Evolutionary conservation across 2,888 invertebrate genomes (phyloP), one percentile per base, ranked within the genome.

Genomic region (Cantharis rustica): DNA sequence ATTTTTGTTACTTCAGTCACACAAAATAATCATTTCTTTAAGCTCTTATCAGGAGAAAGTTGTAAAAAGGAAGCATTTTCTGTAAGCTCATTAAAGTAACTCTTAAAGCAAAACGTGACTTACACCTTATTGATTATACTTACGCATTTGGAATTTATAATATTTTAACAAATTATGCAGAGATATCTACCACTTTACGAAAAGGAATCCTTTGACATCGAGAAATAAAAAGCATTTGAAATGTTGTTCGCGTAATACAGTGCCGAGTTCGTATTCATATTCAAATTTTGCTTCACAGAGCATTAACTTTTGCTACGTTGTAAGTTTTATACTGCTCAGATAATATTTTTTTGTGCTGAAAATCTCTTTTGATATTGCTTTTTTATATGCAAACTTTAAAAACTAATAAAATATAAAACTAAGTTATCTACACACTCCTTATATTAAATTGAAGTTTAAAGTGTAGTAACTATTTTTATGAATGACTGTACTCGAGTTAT

Each of bases 271-370:
- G 75, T 72, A 79, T 79, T 79, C 79, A 79, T 79, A 79, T 79
- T 79, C 78, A 79, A 79, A 79, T 79, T 78, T 79, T 71, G 75
- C 78, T 79, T 79, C 75, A 76, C 79, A 76, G 75, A 76, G 79
- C 79, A 79, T 79, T 79, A 79, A 78, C 79, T 79, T 79, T 77
- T 77, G 79, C 75, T 74, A 75, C 77, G 75, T 75, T 75, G 75
- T 71, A 72, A 75, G 77, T 77, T 77, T 77, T 77, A 77, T 77
- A 72, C 62, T 72, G 68, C 71, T 74, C 75, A 74, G 72, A 77
- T 74, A 77, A 72, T 77, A 77, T 75, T 77, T 77, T 77, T 77
- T 77, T 72, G 66, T 73, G 71, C 74, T 70, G 66, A 77, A 75
- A 77, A 72, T 77, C 75, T 20, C 70, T 70, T 31, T 71, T 61